Percentiles rank a stretch among this genome's conserved stretches.
phyloP scores from a whole-genome alignment of 2,888 invertebrate genomes.

The Agrochola macilenta region DNA sequence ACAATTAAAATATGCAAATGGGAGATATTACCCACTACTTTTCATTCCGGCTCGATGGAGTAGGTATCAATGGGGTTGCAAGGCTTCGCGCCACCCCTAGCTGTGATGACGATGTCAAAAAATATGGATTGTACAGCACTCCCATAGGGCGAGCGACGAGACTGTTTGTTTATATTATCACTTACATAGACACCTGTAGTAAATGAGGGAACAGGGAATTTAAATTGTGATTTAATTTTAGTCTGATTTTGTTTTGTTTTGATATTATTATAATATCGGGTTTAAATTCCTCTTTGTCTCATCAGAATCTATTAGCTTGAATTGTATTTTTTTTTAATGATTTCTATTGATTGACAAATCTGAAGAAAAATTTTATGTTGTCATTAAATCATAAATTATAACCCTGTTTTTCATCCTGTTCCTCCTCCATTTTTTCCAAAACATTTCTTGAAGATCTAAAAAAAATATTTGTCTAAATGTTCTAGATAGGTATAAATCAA shows the following conservation, averaged over 20 bases:
- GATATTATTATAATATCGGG: not conserved
- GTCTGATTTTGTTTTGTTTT: slow-evolving; percentile 31
- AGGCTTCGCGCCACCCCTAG: slow-evolving; percentile 67
- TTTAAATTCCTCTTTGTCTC: not conserved
- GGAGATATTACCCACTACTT: slow-evolving; percentile 88
- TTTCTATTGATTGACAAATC: too few relatives aligned
- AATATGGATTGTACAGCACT: slow-evolving; percentile 71
- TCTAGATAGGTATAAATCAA: slow-evolving; percentile 21
- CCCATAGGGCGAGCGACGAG: slow-evolving; percentile 48
- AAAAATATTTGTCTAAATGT: not conserved
- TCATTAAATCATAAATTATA: not conserved
- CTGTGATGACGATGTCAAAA: slow-evolving; percentile 76
- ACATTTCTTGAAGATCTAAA: not conserved
- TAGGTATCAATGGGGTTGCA: slow-evolving; percentile 77
- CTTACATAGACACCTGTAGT: slow-evolving; percentile 55
- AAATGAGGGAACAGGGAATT: slow-evolving; percentile 32
- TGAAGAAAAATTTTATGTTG: not conserved
- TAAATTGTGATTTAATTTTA: slow-evolving; percentile 37
- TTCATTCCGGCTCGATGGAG: slow-evolving; percentile 85
- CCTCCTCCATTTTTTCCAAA: not conserved
- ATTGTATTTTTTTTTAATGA: not conserved
- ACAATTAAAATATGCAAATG: slow-evolving; percentile 91
- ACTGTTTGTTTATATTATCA: slow-evolving; percentile 69
- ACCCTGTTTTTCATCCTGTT: too few relatives aligned
- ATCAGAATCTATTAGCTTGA: not conserved